These are phyloP conservation scores for Copsychus sechellarum DNA, from an alignment of 2,113 vertebrate genomes.

Conservation along the genomic window DNA sequence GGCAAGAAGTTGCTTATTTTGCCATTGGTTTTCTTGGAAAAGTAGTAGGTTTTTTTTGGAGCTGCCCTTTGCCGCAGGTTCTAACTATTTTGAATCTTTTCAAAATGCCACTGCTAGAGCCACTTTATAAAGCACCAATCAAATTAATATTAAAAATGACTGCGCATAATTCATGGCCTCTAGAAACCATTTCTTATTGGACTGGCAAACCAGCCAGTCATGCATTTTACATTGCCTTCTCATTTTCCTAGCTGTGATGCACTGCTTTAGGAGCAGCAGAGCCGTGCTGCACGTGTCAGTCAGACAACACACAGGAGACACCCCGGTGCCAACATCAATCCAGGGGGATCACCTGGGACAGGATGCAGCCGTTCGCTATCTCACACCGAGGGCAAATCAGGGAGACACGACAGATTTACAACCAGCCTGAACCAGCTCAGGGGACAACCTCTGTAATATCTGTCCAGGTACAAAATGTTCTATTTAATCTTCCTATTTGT, in stretches of 20 bases:
- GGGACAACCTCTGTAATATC: neutral
- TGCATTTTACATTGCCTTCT: neutral
- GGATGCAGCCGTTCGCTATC: rapidly evolving
- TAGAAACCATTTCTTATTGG: neutral
- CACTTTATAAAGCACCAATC: neutral
- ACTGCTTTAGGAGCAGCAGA: neutral
- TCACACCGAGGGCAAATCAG: neutral
- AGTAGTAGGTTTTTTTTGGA: neutral
- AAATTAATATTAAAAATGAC: slow-evolving; percentile 33
- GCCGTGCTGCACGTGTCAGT: neutral
- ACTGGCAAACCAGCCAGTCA: neutral
- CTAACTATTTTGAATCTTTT: neutral
- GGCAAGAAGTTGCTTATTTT: neutral
- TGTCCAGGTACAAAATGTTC: neutral
- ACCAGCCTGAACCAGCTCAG: neutral
- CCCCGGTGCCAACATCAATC: neutral
- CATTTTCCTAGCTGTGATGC: neutral
- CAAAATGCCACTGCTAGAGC: neutral
- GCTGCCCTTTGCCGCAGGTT: neutral
- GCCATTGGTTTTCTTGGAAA: neutral
- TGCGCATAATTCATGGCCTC: neutral
- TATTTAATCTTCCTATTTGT: neutral
- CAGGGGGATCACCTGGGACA: neutral
- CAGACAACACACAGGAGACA: neutral
- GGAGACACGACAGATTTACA: neutral